Percentiles rank a stretch among this genome's conserved stretches.
phyloP scores from a whole-genome alignment of 2,888 invertebrate genomes.

The Xanthorhoe spadicearia region DNA sequence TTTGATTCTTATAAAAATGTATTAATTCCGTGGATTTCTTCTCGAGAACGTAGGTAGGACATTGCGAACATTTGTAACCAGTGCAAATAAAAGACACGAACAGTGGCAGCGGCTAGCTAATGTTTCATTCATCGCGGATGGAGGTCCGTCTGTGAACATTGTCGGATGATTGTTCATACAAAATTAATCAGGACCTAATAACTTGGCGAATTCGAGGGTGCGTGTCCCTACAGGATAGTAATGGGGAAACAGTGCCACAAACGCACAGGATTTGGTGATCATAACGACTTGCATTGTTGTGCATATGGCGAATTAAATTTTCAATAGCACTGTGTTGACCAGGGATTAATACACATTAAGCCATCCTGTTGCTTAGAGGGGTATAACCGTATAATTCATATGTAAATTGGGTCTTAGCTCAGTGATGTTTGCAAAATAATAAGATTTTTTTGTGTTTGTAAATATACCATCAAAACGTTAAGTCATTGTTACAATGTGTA shows the following conservation, averaged over 20 bases:
- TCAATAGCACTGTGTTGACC: constrained; percentile 43
- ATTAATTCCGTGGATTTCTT: constrained; percentile 11
- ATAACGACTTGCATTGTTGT: constrained; percentile 45
- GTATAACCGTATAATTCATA: constrained; percentile 6
- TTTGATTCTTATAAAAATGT: constrained; percentile 7
- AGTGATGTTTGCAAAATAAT: not conserved
- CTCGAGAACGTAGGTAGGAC: constrained; percentile 10
- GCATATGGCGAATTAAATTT: constrained; percentile 54
- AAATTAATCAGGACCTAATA: constrained; percentile 75
- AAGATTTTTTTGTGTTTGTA: not conserved
- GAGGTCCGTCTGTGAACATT: constrained; percentile 60
- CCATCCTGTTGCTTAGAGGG: constrained; percentile 11
- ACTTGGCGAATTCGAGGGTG: constrained; percentile 44
- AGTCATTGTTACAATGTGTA: not conserved
- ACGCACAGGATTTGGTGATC: constrained; percentile 36
- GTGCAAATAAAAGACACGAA: constrained; percentile 32
- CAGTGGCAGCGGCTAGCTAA: constrained; percentile 59
- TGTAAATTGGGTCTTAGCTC: not conserved
- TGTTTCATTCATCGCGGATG: constrained; percentile 69
- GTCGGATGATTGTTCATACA: constrained; percentile 75
- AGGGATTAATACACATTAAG: constrained; percentile 28
- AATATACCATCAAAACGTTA: not conserved
- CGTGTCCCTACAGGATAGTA: constrained; percentile 57
- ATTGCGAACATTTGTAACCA: constrained; percentile 24
- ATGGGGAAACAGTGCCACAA: constrained; percentile 31